Evolutionary conservation across 2,888 invertebrate species (phyloP), one percentile per base, ranked within the genome.

Genomic region (Meteorus cinctellus): DNA sequence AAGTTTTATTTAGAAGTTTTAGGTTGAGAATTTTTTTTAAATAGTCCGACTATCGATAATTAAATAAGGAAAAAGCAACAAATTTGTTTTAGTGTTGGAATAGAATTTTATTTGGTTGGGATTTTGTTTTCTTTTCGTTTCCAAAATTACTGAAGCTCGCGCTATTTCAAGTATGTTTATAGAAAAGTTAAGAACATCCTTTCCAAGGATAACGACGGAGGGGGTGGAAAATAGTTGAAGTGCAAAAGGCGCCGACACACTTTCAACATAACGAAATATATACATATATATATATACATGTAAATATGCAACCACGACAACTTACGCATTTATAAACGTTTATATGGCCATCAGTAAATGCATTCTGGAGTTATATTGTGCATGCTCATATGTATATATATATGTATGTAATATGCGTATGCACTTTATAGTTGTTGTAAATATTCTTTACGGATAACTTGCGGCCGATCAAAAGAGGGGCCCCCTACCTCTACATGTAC

Each of bases 361-460:
- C 19, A 19, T 8, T 55, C 5, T 55, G 55, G 19, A 55, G 55
- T 55, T 19, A 55, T 59, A 36, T 70, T 19, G 55, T 29, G n/a
- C 10, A 27, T 65, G 19, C 5, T 6, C n/a, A 31, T 34, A 65
- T 65, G 19, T 34, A 27, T 5, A 16, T 31, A 29, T 27, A n/a
- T 45, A 70, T 70, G 41, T 27, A 51, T 29, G 48, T 65, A 55
- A 70, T 36, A 16, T 70, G 70, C 51, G 34, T 27, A 24, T 70
- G 65, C 51, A 70, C 70, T 75, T 75, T 75, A 75, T 75, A 65
- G 63, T 74, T 48, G 70, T 70, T 70, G 75, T 75, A 75, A 75
- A 75, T 75, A 70, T 75, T 75, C 51, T 70, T 59, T 70, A 70
- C 55, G 70, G 55, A 75, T 75, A 70, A 70, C 70, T 55, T 48